Base-by-base conservation (phyloP, 2,888 invertebrate species). In the Iphiclides podalirius region DNA sequence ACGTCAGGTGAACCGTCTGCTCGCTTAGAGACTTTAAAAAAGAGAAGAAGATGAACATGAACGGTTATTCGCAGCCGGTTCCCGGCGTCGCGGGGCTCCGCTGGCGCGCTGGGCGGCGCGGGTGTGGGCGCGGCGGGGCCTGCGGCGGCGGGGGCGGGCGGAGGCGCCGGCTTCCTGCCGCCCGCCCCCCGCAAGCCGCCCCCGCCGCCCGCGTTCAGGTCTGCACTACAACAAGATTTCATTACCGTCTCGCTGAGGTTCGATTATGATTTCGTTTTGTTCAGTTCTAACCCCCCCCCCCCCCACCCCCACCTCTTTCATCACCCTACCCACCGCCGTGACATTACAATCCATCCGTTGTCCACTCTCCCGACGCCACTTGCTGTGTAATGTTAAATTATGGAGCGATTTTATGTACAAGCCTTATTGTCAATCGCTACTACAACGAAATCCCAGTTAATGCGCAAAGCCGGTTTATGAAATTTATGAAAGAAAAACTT, bases 161-260 rank as follows among this genome's bases (percentile, higher is more conserved):
- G 75, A 49, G 67, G 81, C 52, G 72, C 73, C 49, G 71, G 79
- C 47, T 85, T 75, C 70, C 69, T 64, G 59, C 61, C 67, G 56
- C 72, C 86, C 76, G 54, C 90, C 75, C 69, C 92, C 44, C 92
- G 92, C 70, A 91, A 92, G 65, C 85, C 90, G 51, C 88, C 89
- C 59, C 90, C 93, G 69, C 90, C 91, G 67, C 91, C 91, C 85
- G 70, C 91, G 90, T 68, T 91, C 91, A 94, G 95, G 91, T 95
- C 94, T 89, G 88, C 87, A 64, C 77, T 84, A 72, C 79, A 85
- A 62, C 86, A 83, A 84, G 94, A 94, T 91, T 93, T 92, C 89
- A 76, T 89, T 78, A 91, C 91, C 82, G 92, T 93, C 78, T 92
- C 91, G 89, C 90, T 94, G 79, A 92, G 92, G 92, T 92, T 90